phyloP scores from a whole-genome alignment of 1,140 invertebrate species.

The Penaeus japonicus region DNA sequence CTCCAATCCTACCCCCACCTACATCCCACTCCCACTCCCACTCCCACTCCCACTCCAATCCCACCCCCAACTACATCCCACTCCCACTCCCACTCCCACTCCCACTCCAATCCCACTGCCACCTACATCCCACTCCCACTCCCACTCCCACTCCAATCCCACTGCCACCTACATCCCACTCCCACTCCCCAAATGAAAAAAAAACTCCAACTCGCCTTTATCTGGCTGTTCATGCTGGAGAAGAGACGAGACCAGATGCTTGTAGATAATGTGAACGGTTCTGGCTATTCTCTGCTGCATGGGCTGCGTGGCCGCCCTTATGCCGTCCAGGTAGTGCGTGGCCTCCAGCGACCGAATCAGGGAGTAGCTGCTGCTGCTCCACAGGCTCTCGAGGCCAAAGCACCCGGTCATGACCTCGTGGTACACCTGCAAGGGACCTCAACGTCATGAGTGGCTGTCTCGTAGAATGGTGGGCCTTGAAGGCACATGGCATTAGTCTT shows the following conservation, averaged over 20 bases:
- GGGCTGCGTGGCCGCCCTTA: conserved; percentile 63
- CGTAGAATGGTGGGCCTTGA: too few relatives aligned
- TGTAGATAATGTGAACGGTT: conserved; percentile 65
- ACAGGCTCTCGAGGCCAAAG: conserved; percentile 68
- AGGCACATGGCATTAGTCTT: too few relatives aligned
- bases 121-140: too few relatives aligned
- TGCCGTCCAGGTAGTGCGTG: conserved; percentile 67
- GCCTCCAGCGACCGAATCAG: conserved; percentile 60
- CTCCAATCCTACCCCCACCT: too few relatives aligned
- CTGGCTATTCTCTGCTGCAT: conserved; percentile 65
- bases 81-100: not conserved
- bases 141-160: too few relatives aligned
- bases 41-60: too few relatives aligned
- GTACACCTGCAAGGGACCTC: conserved; percentile 64
- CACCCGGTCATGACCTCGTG: conserved; percentile 71
- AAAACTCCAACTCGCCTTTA: conserved; percentile 15
- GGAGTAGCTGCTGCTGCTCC: conserved; percentile 58
- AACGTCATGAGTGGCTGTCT: too few relatives aligned
- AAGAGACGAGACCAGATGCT: conserved; percentile 59
- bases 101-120: too few relatives aligned
- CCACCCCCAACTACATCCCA: too few relatives aligned
- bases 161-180: too few relatives aligned
- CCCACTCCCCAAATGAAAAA: not conserved
- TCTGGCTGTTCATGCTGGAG: conserved; percentile 56
- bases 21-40: too few relatives aligned